A percentile compares a stretch with the other conserved stretches of the same genome.
Conservation (phyloP, 2,888 invertebrate genomes). For the Sminthurides aquaticus region DNA sequence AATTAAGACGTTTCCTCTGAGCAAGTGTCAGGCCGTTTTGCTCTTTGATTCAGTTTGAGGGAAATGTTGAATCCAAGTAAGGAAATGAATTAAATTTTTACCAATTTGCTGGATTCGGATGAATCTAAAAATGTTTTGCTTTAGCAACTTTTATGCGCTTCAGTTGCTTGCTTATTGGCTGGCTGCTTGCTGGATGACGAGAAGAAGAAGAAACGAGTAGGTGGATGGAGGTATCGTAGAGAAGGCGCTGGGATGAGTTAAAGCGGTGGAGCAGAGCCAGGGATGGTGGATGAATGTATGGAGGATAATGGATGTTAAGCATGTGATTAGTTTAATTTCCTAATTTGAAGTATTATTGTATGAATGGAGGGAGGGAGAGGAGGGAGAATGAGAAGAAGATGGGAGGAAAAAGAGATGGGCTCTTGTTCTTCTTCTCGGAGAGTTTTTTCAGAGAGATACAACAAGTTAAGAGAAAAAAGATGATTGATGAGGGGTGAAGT, state of each 20-base stretch:
- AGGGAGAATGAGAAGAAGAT: too few relatives aligned
- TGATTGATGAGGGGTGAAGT: constrained; percentile 26
- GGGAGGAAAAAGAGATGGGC: constrained; percentile 1
- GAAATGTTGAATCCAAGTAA: too few relatives aligned
- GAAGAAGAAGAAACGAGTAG: not conserved
- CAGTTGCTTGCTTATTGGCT: too few relatives aligned
- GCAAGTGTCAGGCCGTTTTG: too few relatives aligned
- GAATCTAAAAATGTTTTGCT: too few relatives aligned
- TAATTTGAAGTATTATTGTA: constrained; percentile 25
- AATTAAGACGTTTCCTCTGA: too few relatives aligned
- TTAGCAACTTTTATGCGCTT: too few relatives aligned
- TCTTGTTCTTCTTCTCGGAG: not conserved
- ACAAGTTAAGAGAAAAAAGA: constrained; percentile 10
- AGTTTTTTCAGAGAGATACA: not conserved
- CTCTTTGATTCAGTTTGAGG: too few relatives aligned
- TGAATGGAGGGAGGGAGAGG: constrained; percentile 13
- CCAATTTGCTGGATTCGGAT: too few relatives aligned
- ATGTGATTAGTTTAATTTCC: constrained; percentile 25
- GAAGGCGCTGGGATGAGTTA: too few relatives aligned
- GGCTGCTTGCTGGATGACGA: too few relatives aligned
- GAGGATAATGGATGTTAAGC: constrained; percentile 21
- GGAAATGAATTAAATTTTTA: too few relatives aligned
- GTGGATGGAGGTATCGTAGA: not conserved
- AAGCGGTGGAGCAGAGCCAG: not conserved
- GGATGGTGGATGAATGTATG: not conserved